Evolutionary conservation across 2,888 invertebrate species (phyloP), one percentile per base, ranked within the genome.

Genomic region (Melanchra persicariae): DNA sequence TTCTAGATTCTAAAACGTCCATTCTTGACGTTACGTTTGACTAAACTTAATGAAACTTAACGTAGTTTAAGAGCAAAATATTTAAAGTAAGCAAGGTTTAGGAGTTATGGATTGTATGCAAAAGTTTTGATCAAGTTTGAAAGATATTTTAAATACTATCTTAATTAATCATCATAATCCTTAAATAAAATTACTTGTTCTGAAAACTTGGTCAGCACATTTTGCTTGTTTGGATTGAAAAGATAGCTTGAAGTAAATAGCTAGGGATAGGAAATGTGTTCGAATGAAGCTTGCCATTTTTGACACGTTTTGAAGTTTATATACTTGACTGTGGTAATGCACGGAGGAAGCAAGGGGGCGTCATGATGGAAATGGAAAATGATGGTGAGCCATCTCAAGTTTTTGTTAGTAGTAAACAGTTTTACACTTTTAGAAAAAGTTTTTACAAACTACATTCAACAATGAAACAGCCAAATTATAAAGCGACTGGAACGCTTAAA

Each of bases 291-390:
- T 82, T 80, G 79, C 81, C 85, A 79, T 82, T 85, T 85, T 85
- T 85, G 85, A 83, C 83, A 85, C 79, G 81, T 84, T 84, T 84
- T 83, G 55, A 84, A 63, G 60, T 81, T 83, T 85, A 68, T 82
- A 76, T 68, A 79, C 55, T 73, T 37, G 74, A 52, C n/a, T 58
- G 62, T 68, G 77, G 79, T 69, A 62, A 74, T 67, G 47, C 70
- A 65, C 66, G 62, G 54, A 55, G 55, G 30, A 54, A 24, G 15
- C 15, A 22, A 58, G 4, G 55, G 24, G 43, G 47, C 12, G 15
- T 7, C 2, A 24, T 40, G 22, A 43, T 24, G 0, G 15, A 37
- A 30, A 26, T n/a, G 0, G 6, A 43, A 15, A 34, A 34, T 3
- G 8, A 52, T 30, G 37, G 26, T 34, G 45, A 57, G 19, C 17